phyloP scores from a whole-genome alignment of 2,888 invertebrate genomes.

The Pediacus dermestoides region DNA sequence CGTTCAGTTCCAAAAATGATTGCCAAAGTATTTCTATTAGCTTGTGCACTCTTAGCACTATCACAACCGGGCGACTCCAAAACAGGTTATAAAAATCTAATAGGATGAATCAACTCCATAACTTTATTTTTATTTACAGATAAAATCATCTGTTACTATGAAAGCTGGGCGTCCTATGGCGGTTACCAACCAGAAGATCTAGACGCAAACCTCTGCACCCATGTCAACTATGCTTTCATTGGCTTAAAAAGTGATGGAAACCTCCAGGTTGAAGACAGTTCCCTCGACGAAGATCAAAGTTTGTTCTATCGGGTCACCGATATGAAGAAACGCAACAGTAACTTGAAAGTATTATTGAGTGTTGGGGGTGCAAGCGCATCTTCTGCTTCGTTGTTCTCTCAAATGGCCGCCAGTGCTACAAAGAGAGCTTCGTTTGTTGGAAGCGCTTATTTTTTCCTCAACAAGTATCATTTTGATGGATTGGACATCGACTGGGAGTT shows the following conservation, averaged over 20 bases:
- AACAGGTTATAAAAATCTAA: no score
- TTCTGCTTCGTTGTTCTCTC: conserved; percentile 25
- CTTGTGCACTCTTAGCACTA: no score
- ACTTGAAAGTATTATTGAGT: conserved; percentile 32
- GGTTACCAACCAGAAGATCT: conserved; percentile 28
- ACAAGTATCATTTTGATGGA: conserved; percentile 33
- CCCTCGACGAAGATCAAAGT: conserved; percentile 28
- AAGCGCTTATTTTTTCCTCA: conserved; percentile 27
- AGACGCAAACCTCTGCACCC: conserved; percentile 30
- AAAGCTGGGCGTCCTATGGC: conserved; percentile 28
- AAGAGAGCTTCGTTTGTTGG: conserved; percentile 29
- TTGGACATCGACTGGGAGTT: conserved; percentile 36
- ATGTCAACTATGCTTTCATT: conserved; percentile 31
- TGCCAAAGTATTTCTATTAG: no score
- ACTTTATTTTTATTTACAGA: no score
- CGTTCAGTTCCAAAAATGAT: no score
- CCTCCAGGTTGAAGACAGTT: conserved; percentile 25
- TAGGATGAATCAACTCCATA: no score
- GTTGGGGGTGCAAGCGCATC: conserved; percentile 34
- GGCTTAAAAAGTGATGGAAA: conserved; percentile 32
- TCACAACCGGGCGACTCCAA: no score
- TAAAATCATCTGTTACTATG: conserved; percentile 35
- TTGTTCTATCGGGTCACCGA: conserved; percentile 27
- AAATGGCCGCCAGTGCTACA: conserved; percentile 22
- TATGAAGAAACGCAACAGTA: conserved; percentile 30